phyloP scores from a whole-genome alignment of 2,888 invertebrate species.

The Nomada fucata region DNA sequence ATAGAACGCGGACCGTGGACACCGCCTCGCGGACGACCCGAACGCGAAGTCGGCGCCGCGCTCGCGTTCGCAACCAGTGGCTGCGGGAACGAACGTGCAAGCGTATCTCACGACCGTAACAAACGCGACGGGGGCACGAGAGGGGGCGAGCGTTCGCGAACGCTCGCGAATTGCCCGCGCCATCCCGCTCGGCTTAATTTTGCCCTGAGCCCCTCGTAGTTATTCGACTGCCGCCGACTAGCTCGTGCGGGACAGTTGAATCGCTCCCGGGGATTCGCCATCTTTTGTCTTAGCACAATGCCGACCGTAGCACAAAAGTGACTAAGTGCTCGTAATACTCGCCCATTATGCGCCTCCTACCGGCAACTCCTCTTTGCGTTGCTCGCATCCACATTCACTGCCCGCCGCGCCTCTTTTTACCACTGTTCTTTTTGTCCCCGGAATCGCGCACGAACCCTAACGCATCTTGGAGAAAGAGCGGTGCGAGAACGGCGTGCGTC shows the following conservation, averaged over 20 bases:
- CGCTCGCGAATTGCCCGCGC: slow-evolving; percentile 56
- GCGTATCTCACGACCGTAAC: slow-evolving; percentile 57
- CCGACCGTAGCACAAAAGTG: slow-evolving; percentile 80
- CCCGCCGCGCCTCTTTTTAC: neutral
- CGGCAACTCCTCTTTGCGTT: slow-evolving; percentile 54
- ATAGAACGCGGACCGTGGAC: slow-evolving; percentile 5
- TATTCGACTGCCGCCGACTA: slow-evolving; percentile 70
- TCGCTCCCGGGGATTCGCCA: slow-evolving; percentile 79
- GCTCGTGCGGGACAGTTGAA: slow-evolving; percentile 77
- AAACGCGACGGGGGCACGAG: slow-evolving; percentile 33
- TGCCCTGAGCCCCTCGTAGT: slow-evolving; percentile 67
- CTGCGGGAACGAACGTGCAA: slow-evolving; percentile 37
- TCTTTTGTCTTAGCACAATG: slow-evolving; percentile 82
- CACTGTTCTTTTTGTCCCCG: too few species aligned
- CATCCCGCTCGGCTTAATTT: slow-evolving; percentile 75
- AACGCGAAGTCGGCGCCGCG: neutral
- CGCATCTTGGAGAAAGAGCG: neutral
- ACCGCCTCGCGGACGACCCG: neutral
- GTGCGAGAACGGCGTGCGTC: neutral
- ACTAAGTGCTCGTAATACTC: slow-evolving; percentile 82
- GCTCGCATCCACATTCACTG: slow-evolving; percentile 32
- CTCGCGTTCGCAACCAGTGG: slow-evolving; percentile 44
- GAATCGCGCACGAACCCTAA: neutral
- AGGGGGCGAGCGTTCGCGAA: slow-evolving; percentile 60
- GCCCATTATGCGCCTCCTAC: slow-evolving; percentile 76